Percentiles rank a stretch among this genome's conserved stretches.
Evolutionary conservation across 2,888 invertebrate species (phyloP).

Genomic region (Metacarcinus magister): DNA sequence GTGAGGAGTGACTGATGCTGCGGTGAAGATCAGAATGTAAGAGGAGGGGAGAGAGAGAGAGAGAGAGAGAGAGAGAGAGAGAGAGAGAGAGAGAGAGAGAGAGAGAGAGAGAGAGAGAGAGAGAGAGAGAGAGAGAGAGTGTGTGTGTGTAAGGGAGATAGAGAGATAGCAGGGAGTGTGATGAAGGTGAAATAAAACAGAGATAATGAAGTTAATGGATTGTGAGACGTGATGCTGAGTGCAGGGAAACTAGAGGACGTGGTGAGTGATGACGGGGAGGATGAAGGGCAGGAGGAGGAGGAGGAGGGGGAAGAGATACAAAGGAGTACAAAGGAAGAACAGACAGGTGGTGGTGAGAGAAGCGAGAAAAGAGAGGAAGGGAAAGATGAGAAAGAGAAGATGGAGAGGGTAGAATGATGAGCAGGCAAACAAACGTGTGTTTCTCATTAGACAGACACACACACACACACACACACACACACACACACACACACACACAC

Average conservation of each 20-base stretch:
- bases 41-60: neutral
- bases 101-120: too few species aligned
- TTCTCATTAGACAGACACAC: slow-evolving; percentile 35
- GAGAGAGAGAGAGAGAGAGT: neutral
- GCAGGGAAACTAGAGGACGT: neutral
- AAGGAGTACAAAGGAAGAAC: too few species aligned
- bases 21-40: neutral
- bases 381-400: neutral
- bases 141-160: neutral
- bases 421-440: neutral
- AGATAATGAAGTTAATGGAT: neutral
- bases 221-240: neutral
- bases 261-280: neutral
- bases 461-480: slow-evolving; percentile 44
- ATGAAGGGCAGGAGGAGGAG: neutral
- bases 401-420: neutral
- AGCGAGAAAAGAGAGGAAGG: neutral
- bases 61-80: too few species aligned
- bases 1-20: neutral
- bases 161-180: neutral
- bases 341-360: too few species aligned
- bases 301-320: too few species aligned
- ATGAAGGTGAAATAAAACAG: neutral
- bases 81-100: too few species aligned
- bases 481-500: slow-evolving; percentile 32